Conservation (phyloP, 2,797 vertebrate genomes). For the Aselliscus stoliczkanus region DNA sequence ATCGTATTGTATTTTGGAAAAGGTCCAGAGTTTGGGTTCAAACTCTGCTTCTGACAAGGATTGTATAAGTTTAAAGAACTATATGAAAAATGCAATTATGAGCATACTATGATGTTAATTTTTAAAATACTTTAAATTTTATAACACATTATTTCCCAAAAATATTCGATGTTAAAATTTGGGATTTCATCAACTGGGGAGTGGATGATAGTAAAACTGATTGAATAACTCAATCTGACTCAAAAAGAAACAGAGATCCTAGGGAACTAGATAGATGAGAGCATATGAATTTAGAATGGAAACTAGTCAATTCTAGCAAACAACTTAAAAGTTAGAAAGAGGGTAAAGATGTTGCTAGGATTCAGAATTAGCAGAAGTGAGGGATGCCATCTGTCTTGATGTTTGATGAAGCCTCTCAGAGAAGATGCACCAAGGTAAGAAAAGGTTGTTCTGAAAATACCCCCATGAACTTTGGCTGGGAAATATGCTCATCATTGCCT, state of each 20-base stretch:
- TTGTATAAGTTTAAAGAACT: conserved; percentile 51
- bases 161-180: conserved; percentile 64
- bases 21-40: background rate
- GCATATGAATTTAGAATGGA: conserved; percentile 42
- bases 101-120: conserved; percentile 59
- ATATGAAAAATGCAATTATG: conserved; percentile 60
- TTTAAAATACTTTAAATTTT: conserved; percentile 60
- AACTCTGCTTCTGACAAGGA: conserved; percentile 20
- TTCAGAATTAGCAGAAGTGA: conserved; percentile 32
- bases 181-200: conserved; percentile 53
- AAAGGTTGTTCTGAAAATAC: background rate
- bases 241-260: conserved; percentile 39
- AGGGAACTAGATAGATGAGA: conserved; percentile 46
- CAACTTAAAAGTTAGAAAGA: conserved; percentile 36
- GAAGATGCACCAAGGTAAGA: background rate
- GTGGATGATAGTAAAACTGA: conserved; percentile 51
- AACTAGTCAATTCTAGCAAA: conserved; percentile 16
- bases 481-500: background rate
- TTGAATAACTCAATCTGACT: conserved; percentile 43
- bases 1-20: background rate
- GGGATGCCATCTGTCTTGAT: conserved; percentile 17
- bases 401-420: background rate
- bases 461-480: background rate
- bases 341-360: background rate
- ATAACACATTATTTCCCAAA: conserved; percentile 59